These are phyloP conservation scores for Tapirus indicus DNA, from an alignment of 2,797 vertebrate species.

Conservation along the genomic window DNA sequence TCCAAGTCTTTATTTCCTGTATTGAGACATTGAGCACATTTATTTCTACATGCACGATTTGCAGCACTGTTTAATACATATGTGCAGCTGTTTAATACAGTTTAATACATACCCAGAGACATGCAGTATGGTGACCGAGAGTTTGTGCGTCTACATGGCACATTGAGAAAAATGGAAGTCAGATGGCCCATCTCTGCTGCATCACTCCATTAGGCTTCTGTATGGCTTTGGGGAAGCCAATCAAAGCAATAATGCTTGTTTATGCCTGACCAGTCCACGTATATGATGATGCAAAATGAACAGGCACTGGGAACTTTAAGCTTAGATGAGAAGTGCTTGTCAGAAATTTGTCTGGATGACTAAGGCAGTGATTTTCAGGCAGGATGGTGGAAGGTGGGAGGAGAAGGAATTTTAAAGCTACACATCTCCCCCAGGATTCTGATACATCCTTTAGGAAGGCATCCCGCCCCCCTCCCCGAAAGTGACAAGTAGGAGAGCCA, in stretches of 20 bases:
- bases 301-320: background rate
- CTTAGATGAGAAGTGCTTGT: slow-evolving; percentile 2
- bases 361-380: slow-evolving; percentile 55
- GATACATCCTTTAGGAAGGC: background rate
- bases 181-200: background rate
- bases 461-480: background rate
- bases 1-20: background rate
- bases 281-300: background rate
- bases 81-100: background rate
- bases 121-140: background rate
- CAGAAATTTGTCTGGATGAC: background rate
- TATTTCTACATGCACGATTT: background rate
- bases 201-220: slow-evolving; percentile 1
- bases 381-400: background rate
- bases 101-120: background rate
- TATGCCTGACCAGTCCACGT: background rate
- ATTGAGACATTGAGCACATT: background rate
- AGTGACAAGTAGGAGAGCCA: background rate
- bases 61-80: background rate
- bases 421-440: background rate
- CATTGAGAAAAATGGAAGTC: background rate
- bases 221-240: background rate
- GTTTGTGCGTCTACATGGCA: background rate
- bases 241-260: background rate
- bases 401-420: slow-evolving; percentile 53